These are phyloP conservation scores for Calameuta pallipes DNA, from an alignment of 2,888 invertebrate genomes.

Conservation along the genomic window DNA sequence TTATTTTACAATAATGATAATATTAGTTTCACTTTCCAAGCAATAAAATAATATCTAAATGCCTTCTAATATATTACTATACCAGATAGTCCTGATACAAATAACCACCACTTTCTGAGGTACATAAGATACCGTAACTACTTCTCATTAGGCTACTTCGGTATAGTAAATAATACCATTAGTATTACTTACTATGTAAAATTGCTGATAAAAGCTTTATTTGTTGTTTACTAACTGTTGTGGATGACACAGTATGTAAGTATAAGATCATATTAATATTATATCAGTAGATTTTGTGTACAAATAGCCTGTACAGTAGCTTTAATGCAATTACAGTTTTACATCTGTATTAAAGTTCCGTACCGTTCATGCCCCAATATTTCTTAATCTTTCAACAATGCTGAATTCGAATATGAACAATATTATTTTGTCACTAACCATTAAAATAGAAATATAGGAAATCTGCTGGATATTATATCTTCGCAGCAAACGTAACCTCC, in stretches of 20 bases:
- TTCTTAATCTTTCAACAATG: background rate
- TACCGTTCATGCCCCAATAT: background rate
- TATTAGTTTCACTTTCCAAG: background rate
- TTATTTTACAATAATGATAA: background rate
- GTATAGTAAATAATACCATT: background rate
- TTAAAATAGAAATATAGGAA: background rate
- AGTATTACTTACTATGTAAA: background rate
- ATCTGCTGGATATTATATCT: background rate
- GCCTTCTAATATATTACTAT: background rate
- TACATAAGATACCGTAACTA: background rate
- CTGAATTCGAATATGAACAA: background rate
- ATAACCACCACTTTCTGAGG: background rate
- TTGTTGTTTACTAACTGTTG: constrained; percentile 32
- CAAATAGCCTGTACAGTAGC: constrained; percentile 10
- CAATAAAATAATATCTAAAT: background rate
- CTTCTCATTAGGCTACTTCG: background rate
- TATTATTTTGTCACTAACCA: background rate
- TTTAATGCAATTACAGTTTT: background rate
- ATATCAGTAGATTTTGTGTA: background rate
- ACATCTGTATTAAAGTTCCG: background rate
- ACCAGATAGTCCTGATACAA: background rate
- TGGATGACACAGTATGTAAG: constrained; percentile 61
- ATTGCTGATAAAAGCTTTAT: constrained; percentile 10
- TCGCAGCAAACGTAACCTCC: background rate
- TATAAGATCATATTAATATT: constrained; percentile 32